A percentile compares a stretch with the other conserved stretches of the same genome.
These are phyloP conservation scores for Drosophila melanosoma DNA, from an alignment of 2,888 invertebrate genomes.

Conservation along the genomic window DNA sequence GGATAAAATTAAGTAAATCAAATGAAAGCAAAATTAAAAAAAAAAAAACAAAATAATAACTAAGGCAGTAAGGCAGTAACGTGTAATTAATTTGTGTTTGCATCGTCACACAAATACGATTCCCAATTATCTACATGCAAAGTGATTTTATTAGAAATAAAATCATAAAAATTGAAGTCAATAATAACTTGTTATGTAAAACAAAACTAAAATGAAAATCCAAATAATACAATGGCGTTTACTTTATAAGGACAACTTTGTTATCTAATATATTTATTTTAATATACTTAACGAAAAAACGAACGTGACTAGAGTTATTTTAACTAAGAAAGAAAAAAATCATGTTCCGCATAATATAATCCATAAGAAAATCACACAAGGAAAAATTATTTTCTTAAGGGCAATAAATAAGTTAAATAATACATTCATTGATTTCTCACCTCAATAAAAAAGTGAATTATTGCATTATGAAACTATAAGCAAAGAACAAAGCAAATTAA, in stretches of 20 bases:
- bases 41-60: constrained; percentile 1
- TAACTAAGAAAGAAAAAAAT: not conserved
- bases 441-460: not conserved
- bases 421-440: not conserved
- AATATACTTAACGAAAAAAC: not conserved
- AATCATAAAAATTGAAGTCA: constrained; percentile 29
- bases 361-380: not conserved
- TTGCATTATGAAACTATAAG: not conserved
- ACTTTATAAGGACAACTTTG: not conserved
- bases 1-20: not conserved
- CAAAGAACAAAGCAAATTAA: constrained; percentile 2
- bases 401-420: not conserved
- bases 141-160: constrained; percentile 30
- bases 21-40: constrained; percentile 7
- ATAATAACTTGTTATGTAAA: constrained; percentile 19
- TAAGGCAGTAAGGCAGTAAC: constrained; percentile 17
- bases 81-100: constrained; percentile 32
- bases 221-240: constrained; percentile 6
- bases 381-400: not conserved
- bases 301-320: not conserved
- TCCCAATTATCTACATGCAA: constrained; percentile 66
- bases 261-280: not conserved
- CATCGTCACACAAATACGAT: constrained; percentile 42
- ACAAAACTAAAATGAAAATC: constrained; percentile 7
- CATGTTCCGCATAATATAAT: too few relatives aligned